Conservation (phyloP, 1,140 invertebrate genomes). For the Grapholita molesta region DNA sequence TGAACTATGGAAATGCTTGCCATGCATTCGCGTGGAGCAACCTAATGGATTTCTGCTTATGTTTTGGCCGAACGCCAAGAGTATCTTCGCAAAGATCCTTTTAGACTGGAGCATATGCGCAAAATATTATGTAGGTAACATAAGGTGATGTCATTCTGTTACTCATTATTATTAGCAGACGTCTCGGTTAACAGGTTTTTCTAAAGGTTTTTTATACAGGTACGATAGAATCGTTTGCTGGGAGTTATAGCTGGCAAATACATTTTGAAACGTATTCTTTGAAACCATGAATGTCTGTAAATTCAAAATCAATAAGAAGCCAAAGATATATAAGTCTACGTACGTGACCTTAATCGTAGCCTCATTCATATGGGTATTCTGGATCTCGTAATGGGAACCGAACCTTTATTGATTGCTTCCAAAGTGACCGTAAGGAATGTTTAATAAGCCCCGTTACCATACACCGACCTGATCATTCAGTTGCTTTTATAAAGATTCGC, state of each 20-base stretch:
- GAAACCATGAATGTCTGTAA: neutral
- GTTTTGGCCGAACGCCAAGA: constrained; percentile 1
- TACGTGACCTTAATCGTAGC: neutral
- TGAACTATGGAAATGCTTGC: constrained; percentile 11
- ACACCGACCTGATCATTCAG: too few relatives aligned
- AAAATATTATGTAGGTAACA: constrained; percentile 9
- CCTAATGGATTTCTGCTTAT: constrained; percentile 13
- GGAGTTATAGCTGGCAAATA: neutral
- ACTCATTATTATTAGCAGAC: neutral
- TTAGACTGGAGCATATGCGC: constrained; percentile 4
- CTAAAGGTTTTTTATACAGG: too few relatives aligned
- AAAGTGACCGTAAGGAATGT: neutral
- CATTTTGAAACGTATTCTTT: neutral
- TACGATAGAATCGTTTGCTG: too few relatives aligned
- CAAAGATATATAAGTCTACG: too few relatives aligned
- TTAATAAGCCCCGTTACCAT: too few relatives aligned
- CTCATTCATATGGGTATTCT: neutral
- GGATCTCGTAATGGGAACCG: neutral
- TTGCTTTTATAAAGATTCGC: too few relatives aligned
- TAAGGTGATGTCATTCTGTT: constrained; percentile 7
- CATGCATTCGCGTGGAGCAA: constrained; percentile 2
- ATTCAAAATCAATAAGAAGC: neutral
- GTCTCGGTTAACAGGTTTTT: neutral
- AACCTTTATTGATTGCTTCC: neutral
- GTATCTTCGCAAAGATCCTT: constrained; percentile 5